Base-by-base conservation (phyloP, 1,140 invertebrate genomes). In the Apocrypta bakeri region DNA sequence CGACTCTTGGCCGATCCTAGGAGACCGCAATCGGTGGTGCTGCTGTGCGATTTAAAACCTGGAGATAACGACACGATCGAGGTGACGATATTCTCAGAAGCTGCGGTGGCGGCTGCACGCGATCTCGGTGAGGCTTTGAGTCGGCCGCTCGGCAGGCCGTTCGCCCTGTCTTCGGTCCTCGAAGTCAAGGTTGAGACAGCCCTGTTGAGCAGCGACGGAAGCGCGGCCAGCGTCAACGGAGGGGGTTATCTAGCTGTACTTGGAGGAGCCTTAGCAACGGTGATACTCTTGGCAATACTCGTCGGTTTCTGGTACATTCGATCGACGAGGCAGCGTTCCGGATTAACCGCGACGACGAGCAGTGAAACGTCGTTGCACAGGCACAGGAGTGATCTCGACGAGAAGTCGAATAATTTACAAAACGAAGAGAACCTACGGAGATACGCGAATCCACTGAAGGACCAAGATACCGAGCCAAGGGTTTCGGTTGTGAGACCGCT, bases 381-480 rank as follows among this genome's bases (percentile, higher is more conserved):
- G 17, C 94, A 95, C 87, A 94, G 95, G 84, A 95, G 96, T 85
- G 96, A 97, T 89, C 83, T 92, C 7, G 91, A 92, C 71, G 96
- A 97, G 86, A 97, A 97, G 87, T 96, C 96, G 0, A 97, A 97
- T 87, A 98, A 98, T 89, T 91, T 97, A 64, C 96, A 97, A 88
- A 97, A 97, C 89, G 97, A 98, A 88, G 96, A 98, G 90, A 97
- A 98, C 87, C 92, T 97, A 29, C 93, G 96, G 56, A 95, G 93
- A 93, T 94, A 94, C 87, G 92, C 94, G 17, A 95, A 94, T 87
- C 94, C 94, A 0, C 85, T 94, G 17, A 95, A 94, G 84, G 94
- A 94, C 33, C 92, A 93, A 17, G 88, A 91, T 71, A 92, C 91
- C 61, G 93, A 93, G 75, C 93, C 93, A 0, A 86, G 89, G 29